A percentile compares a stretch with the other conserved stretches of the same genome.
Conservation (phyloP, 2,797 vertebrate species). For the Aulostomus chinensis region DNA sequence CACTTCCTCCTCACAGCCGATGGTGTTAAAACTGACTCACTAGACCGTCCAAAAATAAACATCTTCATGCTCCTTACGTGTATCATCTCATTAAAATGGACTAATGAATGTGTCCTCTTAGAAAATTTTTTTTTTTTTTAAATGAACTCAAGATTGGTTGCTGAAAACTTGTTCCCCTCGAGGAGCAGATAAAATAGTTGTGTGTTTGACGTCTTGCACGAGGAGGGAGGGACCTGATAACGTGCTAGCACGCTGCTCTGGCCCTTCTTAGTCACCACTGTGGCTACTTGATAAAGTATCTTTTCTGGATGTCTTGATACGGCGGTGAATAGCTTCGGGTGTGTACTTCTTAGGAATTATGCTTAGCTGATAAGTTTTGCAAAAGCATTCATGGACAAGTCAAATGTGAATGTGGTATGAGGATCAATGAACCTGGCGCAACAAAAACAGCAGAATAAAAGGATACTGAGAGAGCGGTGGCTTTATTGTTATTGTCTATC, state of each 20-base stretch:
- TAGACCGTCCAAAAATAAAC: background rate
- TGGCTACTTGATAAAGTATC: conserved; percentile 13
- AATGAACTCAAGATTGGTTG: background rate
- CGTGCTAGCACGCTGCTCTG: background rate
- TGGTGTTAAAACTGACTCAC: background rate
- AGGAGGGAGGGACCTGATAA: background rate
- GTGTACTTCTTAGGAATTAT: too few relatives aligned
- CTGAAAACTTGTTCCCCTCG: background rate
- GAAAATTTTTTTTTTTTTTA: background rate
- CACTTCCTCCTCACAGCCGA: background rate
- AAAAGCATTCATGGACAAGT: too few relatives aligned
- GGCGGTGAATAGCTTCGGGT: too few relatives aligned
- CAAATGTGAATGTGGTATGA: too few relatives aligned
- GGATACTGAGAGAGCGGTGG: too few relatives aligned
- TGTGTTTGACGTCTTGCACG: background rate
- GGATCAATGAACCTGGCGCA: too few relatives aligned
- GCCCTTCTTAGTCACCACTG: background rate
- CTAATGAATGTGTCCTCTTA: background rate
- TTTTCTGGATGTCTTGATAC: conserved; percentile 5
- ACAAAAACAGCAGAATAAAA: too few relatives aligned
- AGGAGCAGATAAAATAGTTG: background rate
- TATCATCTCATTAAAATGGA: too few relatives aligned
- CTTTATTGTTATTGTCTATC: too few relatives aligned
- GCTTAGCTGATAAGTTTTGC: too few relatives aligned
- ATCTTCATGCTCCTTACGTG: background rate